Evolutionary conservation across 2,113 vertebrate species (phyloP), one percentile per base, ranked within the genome.

Genomic region (Heteronetta atricapilla): DNA sequence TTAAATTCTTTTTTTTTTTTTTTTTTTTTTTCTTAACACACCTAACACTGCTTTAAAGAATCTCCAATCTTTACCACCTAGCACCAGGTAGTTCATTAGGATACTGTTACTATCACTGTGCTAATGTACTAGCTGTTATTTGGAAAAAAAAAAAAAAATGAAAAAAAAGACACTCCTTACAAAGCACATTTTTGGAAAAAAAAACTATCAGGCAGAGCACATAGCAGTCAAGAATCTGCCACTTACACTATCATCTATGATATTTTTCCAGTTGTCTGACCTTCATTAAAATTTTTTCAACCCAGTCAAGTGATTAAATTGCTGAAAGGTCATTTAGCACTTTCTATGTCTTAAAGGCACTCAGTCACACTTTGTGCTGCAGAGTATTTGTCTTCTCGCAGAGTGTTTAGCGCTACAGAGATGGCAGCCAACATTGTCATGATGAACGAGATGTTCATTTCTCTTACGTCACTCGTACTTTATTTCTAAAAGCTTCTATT

Each of bases 301-400:
- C 29, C 53, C 75, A 88, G 85, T 40, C 76, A 94, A 97, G 74
- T 91, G 84, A 96, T 95, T 93, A 66, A 94, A 95, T 80, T 63
- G 88, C 92, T 91, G 78, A 96, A 94, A 97, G 84, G 86, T 91
- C 93, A 95, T 72, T 95, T 93, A 94, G 84, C 89, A 86, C 94
- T 89, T 75, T 58, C 29, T 53, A 7, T 68, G 67, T 89, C 93
- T 96, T 74, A 53, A 93, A 95, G 86, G 83, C 86, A 86, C 63
- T 92, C 58, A 72, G 75, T 82, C 85, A 85, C 87, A 90, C 86
- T 91, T 75, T 5, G 48, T 73, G 59, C 80, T 74, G 64, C 86
- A 86, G 42, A 66, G 58, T 21, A 64, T 88, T 88, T 85, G 58
- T 86, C 86, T 89, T 66, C 80, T 82, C 75, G 75, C 34, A 42